These are phyloP conservation scores for Frankliniella fusca DNA, from an alignment of 2,888 invertebrate genomes.

Conservation along the genomic window DNA sequence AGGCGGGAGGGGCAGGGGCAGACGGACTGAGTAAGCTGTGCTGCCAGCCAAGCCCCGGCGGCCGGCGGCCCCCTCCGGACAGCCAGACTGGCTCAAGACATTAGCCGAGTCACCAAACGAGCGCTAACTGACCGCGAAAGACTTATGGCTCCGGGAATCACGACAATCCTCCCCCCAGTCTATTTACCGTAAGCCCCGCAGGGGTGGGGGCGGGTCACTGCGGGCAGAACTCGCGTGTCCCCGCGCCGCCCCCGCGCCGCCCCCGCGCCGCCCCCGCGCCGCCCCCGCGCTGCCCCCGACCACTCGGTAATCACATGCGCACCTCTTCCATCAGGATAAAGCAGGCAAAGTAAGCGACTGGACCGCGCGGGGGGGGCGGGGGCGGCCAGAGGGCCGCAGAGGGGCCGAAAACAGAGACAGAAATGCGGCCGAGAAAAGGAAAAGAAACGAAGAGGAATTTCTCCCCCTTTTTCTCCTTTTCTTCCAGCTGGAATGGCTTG, in stretches of 20 bases:
- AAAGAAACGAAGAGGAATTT: not conserved
- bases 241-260: too few relatives aligned
- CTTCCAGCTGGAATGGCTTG: not conserved
- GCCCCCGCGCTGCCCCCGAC: not conserved
- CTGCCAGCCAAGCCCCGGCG: not conserved
- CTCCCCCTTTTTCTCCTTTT: not conserved
- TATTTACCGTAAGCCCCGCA: constrained; percentile 4
- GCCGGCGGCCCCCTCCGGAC: not conserved
- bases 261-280: not conserved
- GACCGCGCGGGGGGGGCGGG: not conserved
- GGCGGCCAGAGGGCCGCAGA: not conserved
- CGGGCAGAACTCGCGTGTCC: too few relatives aligned
- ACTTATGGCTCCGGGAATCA: constrained; percentile 9
- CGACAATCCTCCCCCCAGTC: not conserved
- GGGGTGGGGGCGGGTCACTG: not conserved
- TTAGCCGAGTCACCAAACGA: constrained; percentile 18
- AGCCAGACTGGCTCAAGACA: not conserved
- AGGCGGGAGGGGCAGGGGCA: not conserved
- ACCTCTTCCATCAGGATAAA: not conserved
- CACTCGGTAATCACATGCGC: not conserved
- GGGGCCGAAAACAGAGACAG: not conserved
- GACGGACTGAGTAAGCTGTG: not conserved
- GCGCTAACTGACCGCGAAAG: constrained; percentile 24
- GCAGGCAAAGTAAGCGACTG: not conserved
- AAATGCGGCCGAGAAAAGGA: not conserved